These are phyloP conservation scores for Drosophila nigritarsus DNA, from an alignment of 2,888 invertebrate genomes.

Conservation along the genomic window DNA sequence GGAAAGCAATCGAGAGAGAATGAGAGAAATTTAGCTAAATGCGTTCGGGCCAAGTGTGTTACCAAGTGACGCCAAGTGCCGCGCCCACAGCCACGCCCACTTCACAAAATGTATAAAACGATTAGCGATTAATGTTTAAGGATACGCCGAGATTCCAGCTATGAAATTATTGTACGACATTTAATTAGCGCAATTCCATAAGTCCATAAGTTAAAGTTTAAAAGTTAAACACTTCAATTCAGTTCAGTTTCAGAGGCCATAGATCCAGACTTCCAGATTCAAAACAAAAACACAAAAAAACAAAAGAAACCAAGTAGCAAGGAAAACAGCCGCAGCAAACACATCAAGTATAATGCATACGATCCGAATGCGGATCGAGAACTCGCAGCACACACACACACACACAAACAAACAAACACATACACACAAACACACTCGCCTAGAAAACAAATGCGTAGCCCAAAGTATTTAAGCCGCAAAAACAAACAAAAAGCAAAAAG, in stretches of 20 bases:
- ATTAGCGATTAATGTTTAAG: constrained; percentile 15
- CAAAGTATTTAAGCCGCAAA: constrained; percentile 80
- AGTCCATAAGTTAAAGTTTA: constrained; percentile 71
- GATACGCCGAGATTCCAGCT: constrained; percentile 73
- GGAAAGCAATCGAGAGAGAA: constrained; percentile 1
- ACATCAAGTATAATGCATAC: constrained; percentile 26
- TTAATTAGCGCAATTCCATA: constrained; percentile 81
- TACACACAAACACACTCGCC: constrained; percentile 49
- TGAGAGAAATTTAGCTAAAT: constrained; percentile 45
- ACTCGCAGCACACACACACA: constrained; percentile 23
- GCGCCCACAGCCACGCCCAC: constrained; percentile 57
- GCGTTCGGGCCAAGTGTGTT: constrained; percentile 51
- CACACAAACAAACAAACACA: constrained; percentile 4
- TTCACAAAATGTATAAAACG: constrained; percentile 25
- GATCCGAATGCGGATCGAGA: constrained; percentile 30
- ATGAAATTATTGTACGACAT: constrained; percentile 75
- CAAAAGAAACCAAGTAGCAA: background rate
- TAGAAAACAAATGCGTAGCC: constrained; percentile 62
- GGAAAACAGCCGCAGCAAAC: background rate
- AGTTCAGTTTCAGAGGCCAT: constrained; percentile 68
- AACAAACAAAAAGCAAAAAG: constrained; percentile 50
- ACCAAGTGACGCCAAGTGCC: constrained; percentile 64
- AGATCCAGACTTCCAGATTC: constrained; percentile 50
- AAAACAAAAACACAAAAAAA: background rate
- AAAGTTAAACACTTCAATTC: constrained; percentile 36